Evolutionary conservation across 2,113 vertebrate species (phyloP), one percentile per base, ranked within the genome.

Genomic region (Dascyllus trimaculatus): DNA sequence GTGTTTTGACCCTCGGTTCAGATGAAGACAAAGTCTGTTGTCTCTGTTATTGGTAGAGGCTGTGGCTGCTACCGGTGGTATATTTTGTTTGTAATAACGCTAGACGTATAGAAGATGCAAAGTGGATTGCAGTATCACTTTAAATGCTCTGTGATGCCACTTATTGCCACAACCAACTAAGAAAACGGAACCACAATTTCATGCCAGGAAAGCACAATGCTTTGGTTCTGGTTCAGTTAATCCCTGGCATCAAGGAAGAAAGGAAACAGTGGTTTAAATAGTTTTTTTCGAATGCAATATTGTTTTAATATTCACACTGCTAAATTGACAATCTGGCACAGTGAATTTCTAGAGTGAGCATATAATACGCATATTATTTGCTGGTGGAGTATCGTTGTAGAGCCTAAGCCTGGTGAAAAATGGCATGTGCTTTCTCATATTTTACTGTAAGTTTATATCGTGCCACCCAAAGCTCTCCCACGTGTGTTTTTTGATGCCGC

Each of bases 401-500:
- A 40, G n/a, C 32, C 18, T 49, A 49, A 11, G 21, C 11, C 17
- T 10, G 1, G 14, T 54, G 38, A 10, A 46, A 64, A 73, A 75
- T 58, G 10, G 49, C 46, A 56, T 26, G 6, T 46, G 71, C 14
- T 5, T 1, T 25, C 4, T 69, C 32, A 29, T 74, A 17, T 72
- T 69, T 57, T 45, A 71, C 63, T 68, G 8, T 77, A 46, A 79
- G 65, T 80, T 2, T 19, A 18, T 51, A 65, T 71, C 57, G 29
- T 82, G 68, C 58, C 60, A 68, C 13, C 35, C 19, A 4, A 24
- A 70, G 38, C 70, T 71, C 60, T 71, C 67, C 54, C 53, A 52
- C 78, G 38, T 61, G 59, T 74, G 40, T 82, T 81, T 71, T 46
- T 67, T 75, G 68, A 62, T 79, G 78, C 57, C 61, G 58, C 82